These are phyloP conservation scores for Allobates femoralis DNA, from an alignment of 2,797 vertebrate species.

Conservation along the genomic window DNA sequence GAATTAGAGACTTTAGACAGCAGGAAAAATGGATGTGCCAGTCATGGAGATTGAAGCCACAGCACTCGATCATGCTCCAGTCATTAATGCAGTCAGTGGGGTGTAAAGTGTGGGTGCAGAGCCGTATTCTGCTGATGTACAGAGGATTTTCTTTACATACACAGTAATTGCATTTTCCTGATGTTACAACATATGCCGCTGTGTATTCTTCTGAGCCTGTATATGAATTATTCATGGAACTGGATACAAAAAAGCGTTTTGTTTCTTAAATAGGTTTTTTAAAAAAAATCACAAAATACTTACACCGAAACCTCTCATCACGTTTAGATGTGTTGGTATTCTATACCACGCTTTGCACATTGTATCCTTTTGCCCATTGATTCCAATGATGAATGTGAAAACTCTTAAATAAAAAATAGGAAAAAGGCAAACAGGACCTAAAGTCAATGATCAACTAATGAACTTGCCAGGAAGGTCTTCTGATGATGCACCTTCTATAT, in stretches of 20 bases:
- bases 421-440: no score
- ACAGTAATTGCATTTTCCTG: constrained; percentile 7
- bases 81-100: constrained; percentile 1
- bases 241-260: neutral
- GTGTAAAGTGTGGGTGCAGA: neutral
- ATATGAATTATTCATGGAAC: neutral
- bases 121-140: neutral
- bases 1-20: neutral
- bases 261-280: neutral
- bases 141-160: neutral
- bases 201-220: neutral
- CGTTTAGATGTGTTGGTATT: neutral
- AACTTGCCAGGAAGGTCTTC: neutral
- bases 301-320: no score
- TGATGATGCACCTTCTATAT: neutral
- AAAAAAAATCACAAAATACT: no score
- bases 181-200: constrained; percentile 5
- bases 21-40: neutral
- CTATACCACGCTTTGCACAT: neutral
- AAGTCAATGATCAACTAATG: neutral
- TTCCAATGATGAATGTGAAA: no score
- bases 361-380: neutral
- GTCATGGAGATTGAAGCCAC: neutral
- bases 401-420: no score
- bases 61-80: neutral